These are phyloP conservation scores for Lasiommata megera DNA, from an alignment of 2,888 invertebrate species.

Conservation along the genomic window DNA sequence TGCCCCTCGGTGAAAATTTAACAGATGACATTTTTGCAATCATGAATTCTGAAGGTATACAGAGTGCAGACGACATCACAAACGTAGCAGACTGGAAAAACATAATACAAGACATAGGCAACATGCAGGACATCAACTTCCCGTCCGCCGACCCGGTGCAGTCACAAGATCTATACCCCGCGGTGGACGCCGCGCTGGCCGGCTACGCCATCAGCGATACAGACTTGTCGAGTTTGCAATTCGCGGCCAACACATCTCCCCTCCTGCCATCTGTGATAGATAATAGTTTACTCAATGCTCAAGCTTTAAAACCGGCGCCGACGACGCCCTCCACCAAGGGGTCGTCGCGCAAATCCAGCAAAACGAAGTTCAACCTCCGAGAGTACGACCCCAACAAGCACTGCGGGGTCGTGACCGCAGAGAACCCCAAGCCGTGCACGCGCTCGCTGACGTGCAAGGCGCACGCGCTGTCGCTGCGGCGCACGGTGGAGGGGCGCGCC, in stretches of 20 bases:
- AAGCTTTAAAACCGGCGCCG: conserved; percentile 48
- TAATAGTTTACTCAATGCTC: conserved; percentile 43
- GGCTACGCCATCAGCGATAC: conserved; percentile 58
- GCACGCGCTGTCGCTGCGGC: conserved; percentile 85
- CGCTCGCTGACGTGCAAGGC: conserved; percentile 88
- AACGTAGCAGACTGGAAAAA: conserved; percentile 76
- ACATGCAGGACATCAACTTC: conserved; percentile 73
- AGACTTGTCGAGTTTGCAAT: conserved; percentile 60
- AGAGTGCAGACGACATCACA: conserved; percentile 73
- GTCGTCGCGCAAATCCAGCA: conserved; percentile 57
- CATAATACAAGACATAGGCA: conserved; percentile 74
- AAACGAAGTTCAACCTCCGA: conserved; percentile 76
- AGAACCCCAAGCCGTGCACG: conserved; percentile 87
- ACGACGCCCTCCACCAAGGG: conserved; percentile 53
- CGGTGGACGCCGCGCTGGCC: conserved; percentile 50
- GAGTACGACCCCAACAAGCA: conserved; percentile 92
- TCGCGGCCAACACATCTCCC: conserved; percentile 61
- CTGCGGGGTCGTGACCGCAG: conserved; percentile 88
- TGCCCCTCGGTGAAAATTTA: conserved; percentile 70
- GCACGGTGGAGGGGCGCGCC: conserved; percentile 86
- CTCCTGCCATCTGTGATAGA: conserved; percentile 54
- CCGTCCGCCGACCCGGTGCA: conserved; percentile 57
- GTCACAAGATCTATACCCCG: conserved; percentile 58
- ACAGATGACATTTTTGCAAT: conserved; percentile 77
- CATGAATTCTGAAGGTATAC: conserved; percentile 77